A percentile compares a stretch with the other conserved stretches of the same genome.
Conservation (phyloP, 2,797 vertebrate species). For the Sandelia bainsii region DNA sequence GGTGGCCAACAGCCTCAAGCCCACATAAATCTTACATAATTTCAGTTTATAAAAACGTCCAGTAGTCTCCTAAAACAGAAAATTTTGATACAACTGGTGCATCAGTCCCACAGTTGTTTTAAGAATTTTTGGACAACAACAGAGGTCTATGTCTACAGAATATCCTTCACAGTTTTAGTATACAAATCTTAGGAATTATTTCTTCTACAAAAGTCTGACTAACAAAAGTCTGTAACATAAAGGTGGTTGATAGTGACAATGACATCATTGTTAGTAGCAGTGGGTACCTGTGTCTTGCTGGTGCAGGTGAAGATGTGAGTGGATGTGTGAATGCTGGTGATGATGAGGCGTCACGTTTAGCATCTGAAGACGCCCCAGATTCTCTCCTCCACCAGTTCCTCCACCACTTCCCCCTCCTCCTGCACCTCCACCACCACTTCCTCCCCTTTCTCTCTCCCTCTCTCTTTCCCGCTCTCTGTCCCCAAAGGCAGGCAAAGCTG, state of each 20-base stretch:
- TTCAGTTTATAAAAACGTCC: background rate
- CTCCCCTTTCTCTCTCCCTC: constrained; percentile 87
- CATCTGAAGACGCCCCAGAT: constrained; percentile 96
- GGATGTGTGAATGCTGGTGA: constrained; percentile 99
- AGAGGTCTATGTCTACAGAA: background rate
- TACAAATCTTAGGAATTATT: background rate
- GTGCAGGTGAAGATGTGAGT: constrained; percentile 98
- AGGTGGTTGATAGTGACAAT: constrained; percentile 6
- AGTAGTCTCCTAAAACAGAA: background rate
- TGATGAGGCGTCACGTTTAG: constrained; percentile 98
- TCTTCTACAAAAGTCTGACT: background rate
- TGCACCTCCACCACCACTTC: constrained; percentile 46
- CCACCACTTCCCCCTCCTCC: constrained; percentile 36
- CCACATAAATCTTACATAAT: background rate
- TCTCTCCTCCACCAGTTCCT: constrained; percentile 90
- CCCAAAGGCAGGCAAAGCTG: constrained; percentile 72
- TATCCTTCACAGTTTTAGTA: background rate
- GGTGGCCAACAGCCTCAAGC: background rate
- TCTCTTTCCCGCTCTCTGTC: constrained; percentile 85
- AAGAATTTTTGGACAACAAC: background rate
- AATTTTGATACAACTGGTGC: background rate
- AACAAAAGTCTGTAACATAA: constrained; percentile 4
- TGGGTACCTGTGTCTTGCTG: constrained; percentile 97
- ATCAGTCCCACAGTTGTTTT: background rate
- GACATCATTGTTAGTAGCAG: constrained; percentile 73